Base-by-base conservation (phyloP, 2,888 invertebrate species). In the Andrena marginata region DNA sequence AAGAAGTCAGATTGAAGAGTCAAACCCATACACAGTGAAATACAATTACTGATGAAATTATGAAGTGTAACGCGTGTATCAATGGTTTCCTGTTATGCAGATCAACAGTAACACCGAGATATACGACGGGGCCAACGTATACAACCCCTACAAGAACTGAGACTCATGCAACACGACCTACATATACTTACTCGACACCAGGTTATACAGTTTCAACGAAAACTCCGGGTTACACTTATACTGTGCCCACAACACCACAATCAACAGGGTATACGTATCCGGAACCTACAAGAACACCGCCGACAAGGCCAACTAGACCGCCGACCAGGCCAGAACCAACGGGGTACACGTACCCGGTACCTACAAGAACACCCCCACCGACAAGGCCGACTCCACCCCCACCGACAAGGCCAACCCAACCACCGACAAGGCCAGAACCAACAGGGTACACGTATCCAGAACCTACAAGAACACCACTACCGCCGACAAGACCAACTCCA, bases 391-490 rank as follows among this genome's bases (percentile, higher is more conserved):
- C 86, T 13, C 62, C 85, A 42, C 68, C 80, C 13, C 70, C n/a
- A n/a, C n/a, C 84, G 31, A 84, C 87, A 23, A 78, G 84, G 33
- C 33, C 33, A 0, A 33, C 33, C 7, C 33, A 2, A 33, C 33
- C 33, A 8, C 33, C 33, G 8, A 33, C 33, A 33, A 33, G 33
- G 33, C 33, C 33, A n/a, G n/a, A n/a, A 13, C 82, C 89, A 33
- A 84, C 90, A 8, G 82, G 88, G 2, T 67, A 72, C 29, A 75
- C 84, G 10, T 80, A 87, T 0, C 84, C 86, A 6, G 76, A 75
- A 26, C 65, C 62, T 0, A 20, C 51, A 2, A 23, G n/a, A 59
- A 29, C 70, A 4, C 1, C 31, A 1, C 1, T 1, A 7, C 31
- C 31, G 0, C 31, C 31, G 31, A 31, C 31, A 31, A 82, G 71